Evolutionary conservation across 1,140 invertebrate genomes (phyloP).

Genomic region (Sesamia nonagrioides): DNA sequence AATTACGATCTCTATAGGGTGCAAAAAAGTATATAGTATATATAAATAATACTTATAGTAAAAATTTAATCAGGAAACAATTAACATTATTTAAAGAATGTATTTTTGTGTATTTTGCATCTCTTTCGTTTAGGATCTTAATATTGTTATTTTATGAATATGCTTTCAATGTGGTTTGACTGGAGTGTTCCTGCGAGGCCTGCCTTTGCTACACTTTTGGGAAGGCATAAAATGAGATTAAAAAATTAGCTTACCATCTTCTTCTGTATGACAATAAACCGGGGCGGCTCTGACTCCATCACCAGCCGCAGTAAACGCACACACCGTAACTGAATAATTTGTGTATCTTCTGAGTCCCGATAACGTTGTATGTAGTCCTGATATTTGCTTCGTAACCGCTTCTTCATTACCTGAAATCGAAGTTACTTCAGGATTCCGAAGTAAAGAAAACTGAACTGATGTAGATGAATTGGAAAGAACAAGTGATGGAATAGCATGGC

Average conservation of each 20-base stretch:
- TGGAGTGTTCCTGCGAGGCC: too few species aligned
- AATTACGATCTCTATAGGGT: too few species aligned
- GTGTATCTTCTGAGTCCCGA: slow-evolving; percentile 93
- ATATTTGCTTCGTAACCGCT: slow-evolving; percentile 90
- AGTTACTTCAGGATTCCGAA: slow-evolving; percentile 10
- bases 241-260: slow-evolving; percentile 91
- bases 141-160: too few species aligned
- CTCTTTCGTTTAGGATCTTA: too few species aligned
- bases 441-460: slow-evolving; percentile 31
- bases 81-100: too few species aligned
- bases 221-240: neutral
- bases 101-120: too few species aligned
- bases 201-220: too few species aligned
- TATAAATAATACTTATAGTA: too few species aligned
- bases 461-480: slow-evolving; percentile 18
- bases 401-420: slow-evolving; percentile 87
- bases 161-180: too few species aligned
- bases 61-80: too few species aligned
- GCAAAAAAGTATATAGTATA: too few species aligned
- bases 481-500: neutral
- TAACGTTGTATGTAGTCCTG: slow-evolving; percentile 90
- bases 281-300: slow-evolving; percentile 95
- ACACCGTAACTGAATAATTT: slow-evolving; percentile 97
- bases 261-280: slow-evolving; percentile 95
- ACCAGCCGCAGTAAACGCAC: slow-evolving; percentile 95